Evolutionary conservation across 2,113 vertebrate genomes (phyloP).

Genomic region (Clarias magur): DNA sequence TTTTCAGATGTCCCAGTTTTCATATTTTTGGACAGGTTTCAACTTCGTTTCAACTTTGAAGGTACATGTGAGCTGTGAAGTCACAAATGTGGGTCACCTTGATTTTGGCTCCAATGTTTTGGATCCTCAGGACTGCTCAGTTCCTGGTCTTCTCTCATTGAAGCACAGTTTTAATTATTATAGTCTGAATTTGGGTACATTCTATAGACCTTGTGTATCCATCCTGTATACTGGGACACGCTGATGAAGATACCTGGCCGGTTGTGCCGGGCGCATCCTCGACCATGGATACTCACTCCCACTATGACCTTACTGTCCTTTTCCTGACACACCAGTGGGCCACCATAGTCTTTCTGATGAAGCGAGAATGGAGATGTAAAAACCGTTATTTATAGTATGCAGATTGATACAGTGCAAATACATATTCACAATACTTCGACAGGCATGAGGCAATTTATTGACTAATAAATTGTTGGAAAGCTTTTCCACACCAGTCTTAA

Average conservation of each 20-base stretch:
- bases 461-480: neutral
- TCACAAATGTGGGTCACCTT: slow-evolving; percentile 25
- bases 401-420: neutral
- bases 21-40: slow-evolving; percentile 13
- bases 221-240: slow-evolving; percentile 90
- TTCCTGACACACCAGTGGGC: slow-evolving; percentile 93
- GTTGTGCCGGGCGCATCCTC: slow-evolving; percentile 88
- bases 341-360: slow-evolving; percentile 90
- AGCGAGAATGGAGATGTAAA: slow-evolving; percentile 42
- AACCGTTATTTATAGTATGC: neutral
- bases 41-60: slow-evolving; percentile 3
- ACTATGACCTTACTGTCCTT: slow-evolving; percentile 87
- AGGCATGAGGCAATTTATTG: neutral
- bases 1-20: slow-evolving; percentile 28
- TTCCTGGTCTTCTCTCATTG: neutral
- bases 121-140: neutral
- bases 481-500: neutral
- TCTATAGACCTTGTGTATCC: slow-evolving; percentile 92
- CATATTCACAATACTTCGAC: neutral
- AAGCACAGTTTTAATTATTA: slow-evolving; percentile 53
- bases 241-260: slow-evolving; percentile 92
- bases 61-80: slow-evolving; percentile 3
- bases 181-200: slow-evolving; percentile 66
- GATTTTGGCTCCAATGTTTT: neutral
- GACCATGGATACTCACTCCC: slow-evolving; percentile 91